Base-by-base conservation (phyloP, 2,113 vertebrate genomes). In the Eolophus roseicapilla region DNA sequence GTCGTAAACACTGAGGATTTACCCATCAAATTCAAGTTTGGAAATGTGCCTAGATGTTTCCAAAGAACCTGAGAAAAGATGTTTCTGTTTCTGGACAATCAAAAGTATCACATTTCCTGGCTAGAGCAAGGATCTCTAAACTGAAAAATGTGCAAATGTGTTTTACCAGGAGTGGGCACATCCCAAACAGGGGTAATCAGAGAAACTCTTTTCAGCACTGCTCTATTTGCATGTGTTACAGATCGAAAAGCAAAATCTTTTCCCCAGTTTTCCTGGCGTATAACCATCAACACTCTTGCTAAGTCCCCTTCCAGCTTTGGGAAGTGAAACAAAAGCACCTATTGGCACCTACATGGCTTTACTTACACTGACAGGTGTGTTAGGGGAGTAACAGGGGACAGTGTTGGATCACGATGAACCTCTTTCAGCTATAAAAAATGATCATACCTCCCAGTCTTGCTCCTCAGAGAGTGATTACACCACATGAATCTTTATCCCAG, bases 1-100 rank as follows among this genome's bases (percentile, higher is more conserved):
- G 53, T 76, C 6, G 4, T 28, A 76, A 94, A 82, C 70, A 35
- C 21, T 37, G 43, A 93, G 73, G 80, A 64, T 92, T 75, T 78
- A 92, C 71, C 76, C 76, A 8, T 80, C 88, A 71, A 74, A 71
- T 43, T 93, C 64, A 41, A 83, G 60, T 70, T 31, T 96, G 85
- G 87, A 96, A 93, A 57, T 13, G 55, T 4, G 53, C 94, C 88
- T 88, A 60, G 60, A 77, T 93, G 90, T 92, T 96, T 91, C 86
- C 62, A 91, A 92, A 87, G 93, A 95, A 92, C 89, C 74, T n/a
- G 74, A 87, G 89, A 62, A 65, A 89, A 93, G 80, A 76, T 0
- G 4, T 91, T 92, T 64, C 92, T 86, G 77, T 89, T 97, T 90
- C 94, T 73, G 95, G 94, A 93, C 93, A 92, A 92, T 85, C 65